Evolutionary conservation across 2,113 vertebrate genomes (phyloP), one percentile per base, ranked within the genome.

Genomic region (Pycnonotus jocosus): DNA sequence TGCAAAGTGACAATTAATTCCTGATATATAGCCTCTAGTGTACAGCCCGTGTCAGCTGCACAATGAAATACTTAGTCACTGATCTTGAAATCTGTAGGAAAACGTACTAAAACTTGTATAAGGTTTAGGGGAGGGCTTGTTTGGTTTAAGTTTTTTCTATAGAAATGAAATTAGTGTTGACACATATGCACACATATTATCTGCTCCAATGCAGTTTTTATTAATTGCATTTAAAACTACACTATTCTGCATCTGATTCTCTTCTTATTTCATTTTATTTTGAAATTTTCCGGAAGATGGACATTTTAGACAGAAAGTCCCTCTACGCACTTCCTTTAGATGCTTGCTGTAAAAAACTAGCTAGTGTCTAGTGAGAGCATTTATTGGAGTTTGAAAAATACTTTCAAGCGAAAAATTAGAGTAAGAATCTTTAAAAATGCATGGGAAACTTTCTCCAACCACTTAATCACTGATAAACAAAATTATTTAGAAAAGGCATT

Each of bases 1-100:
- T 97, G 79, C 78, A 91, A 92, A 95, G n/a, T 95, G 92, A 95
- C 88, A 97, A 97, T 96, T 97, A 96, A 94, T 96, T 69, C 30
- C 73, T 96, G 84, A 97, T 83, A 88, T 61, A 96, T 27, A 79
- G 53, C 70, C 61, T 42, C 91, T 79, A 91, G 87, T 31, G 77
- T 76, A 82, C 18, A 89, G 38, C 15, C 72, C 22, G 11, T 90
- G 74, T 86, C 90, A 88, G 54, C 54, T 91, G 87, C 50, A 94
- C 81, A 92, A 58, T 87, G 53, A 97, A 97, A 86, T 92, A 47
- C 37, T 96, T 64, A 81, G 44, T 48, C 79, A 94, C 50, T 77
- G 83, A 93, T 92, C 69, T 87, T 86, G 80, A 60, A 82, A 82
- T 84, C 66, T 81, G 33, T 28, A 77, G 12, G n/a, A 94, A 95